Evolutionary conservation across 1,140 invertebrate species (phyloP).

Genomic region (Argopecten irradians): DNA sequence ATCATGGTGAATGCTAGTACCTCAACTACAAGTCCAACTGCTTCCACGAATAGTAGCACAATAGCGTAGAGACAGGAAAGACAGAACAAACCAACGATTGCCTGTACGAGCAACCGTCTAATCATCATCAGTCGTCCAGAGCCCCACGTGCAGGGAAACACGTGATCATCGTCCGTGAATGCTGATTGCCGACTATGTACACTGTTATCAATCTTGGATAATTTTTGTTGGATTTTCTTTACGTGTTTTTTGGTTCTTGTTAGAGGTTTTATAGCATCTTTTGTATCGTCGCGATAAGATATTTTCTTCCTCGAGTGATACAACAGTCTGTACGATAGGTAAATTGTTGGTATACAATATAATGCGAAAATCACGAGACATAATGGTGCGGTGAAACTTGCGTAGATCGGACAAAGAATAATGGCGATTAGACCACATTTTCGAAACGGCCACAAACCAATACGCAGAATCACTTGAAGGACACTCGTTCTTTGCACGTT

Average conservation of each 20-base stretch:
- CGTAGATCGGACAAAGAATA: conserved; percentile 65
- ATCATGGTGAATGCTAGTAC: conserved; percentile 75
- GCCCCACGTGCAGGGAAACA: conserved; percentile 53
- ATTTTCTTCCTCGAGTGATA: conserved; percentile 68
- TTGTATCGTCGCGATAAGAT: conserved; percentile 45
- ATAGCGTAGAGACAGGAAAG: conserved; percentile 68
- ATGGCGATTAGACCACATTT: conserved; percentile 69
- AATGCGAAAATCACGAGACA: conserved; percentile 62
- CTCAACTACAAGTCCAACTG: conserved; percentile 70
- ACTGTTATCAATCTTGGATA: conserved; percentile 64
- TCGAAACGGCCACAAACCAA: conserved; percentile 66
- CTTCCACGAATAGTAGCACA: conserved; percentile 69
- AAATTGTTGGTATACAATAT: conserved; percentile 72
- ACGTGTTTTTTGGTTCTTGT: conserved; percentile 47
- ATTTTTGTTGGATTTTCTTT: conserved; percentile 58
- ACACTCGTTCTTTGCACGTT: conserved; percentile 68
- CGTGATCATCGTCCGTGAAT: conserved; percentile 47
- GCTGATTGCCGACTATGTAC: conserved; percentile 53
- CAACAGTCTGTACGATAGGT: conserved; percentile 69
- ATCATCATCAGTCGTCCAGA: conserved; percentile 53
- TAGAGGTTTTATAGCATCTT: conserved; percentile 38
- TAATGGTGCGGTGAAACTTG: conserved; percentile 60
- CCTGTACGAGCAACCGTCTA: conserved; percentile 56
- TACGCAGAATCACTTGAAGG: conserved; percentile 64
- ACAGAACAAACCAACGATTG: conserved; percentile 64